These are phyloP conservation scores for Amblyjoppa proteus DNA, from an alignment of 2,888 invertebrate species.

Conservation along the genomic window DNA sequence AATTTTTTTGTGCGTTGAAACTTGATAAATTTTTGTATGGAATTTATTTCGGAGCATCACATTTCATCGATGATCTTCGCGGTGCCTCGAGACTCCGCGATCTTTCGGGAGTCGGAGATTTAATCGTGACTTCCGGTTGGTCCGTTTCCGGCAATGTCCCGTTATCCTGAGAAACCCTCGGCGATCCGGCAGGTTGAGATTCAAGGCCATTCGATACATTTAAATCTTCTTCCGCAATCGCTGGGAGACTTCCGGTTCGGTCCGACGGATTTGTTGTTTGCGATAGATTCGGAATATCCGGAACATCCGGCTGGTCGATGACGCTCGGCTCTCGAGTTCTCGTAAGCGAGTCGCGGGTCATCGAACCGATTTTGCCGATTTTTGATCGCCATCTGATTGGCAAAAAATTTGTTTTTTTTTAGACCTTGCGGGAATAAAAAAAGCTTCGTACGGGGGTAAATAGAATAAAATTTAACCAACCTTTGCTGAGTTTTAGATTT, in stretches of 20 bases:
- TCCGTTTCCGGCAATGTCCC: not conserved
- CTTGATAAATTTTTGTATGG: too few species aligned
- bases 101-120: not conserved
- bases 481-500: slow-evolving; percentile 2
- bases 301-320: not conserved
- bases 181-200: not conserved
- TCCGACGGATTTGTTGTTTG: not conserved
- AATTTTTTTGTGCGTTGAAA: too few species aligned
- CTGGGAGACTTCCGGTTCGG: not conserved
- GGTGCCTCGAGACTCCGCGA: slow-evolving; percentile 19
- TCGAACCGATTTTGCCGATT: slow-evolving; percentile 37
- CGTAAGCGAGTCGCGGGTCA: slow-evolving; percentile 3
- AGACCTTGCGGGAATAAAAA: not conserved
- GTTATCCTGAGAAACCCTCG: not conserved
- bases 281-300: not conserved
- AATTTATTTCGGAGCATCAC: not conserved
- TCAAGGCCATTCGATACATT: not conserved
- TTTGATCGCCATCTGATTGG: slow-evolving; percentile 42
- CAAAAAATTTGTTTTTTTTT: not conserved
- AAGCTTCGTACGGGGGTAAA: not conserved
- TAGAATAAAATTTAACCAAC: not conserved
- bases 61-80: slow-evolving; percentile 37
- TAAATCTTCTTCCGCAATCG: slow-evolving; percentile 4
- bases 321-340: slow-evolving; percentile 7
- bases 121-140: not conserved